These are phyloP conservation scores for Rousettus madagascariensis DNA, from an alignment of 2,797 vertebrate genomes.

Conservation along the genomic window DNA sequence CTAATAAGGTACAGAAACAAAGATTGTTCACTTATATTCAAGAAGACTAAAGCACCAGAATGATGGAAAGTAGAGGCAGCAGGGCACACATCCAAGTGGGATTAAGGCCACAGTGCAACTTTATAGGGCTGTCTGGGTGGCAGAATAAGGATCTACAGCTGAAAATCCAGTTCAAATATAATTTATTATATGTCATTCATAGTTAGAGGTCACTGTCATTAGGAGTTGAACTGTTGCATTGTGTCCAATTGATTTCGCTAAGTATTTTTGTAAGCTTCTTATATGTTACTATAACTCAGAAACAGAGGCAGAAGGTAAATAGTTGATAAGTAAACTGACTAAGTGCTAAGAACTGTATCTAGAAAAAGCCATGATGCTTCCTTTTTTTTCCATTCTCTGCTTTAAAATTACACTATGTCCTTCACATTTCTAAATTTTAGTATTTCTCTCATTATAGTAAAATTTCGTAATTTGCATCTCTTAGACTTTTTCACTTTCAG, in stretches of 20 bases:
- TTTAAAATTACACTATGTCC: not conserved
- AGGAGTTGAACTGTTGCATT: conserved; percentile 78
- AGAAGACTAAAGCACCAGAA: conserved; percentile 82
- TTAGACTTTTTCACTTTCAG: not conserved
- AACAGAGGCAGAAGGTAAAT: conserved; percentile 50
- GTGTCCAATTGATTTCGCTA: conserved; percentile 74
- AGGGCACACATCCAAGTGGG: conserved; percentile 85
- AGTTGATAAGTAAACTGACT: not conserved
- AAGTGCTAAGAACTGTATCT: not conserved
- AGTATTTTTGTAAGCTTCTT: conserved; percentile 82
- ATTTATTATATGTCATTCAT: conserved; percentile 83
- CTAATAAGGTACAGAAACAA: conserved; percentile 89
- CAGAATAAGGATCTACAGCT: conserved; percentile 70
- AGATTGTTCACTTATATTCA: conserved; percentile 88
- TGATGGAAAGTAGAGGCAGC: conserved; percentile 81
- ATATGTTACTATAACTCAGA: conserved; percentile 76
- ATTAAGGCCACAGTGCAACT: conserved; percentile 84
- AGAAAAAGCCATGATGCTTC: not conserved
- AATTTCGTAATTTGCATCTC: not conserved
- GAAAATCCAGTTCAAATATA: conserved; percentile 79
- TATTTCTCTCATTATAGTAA: not conserved
- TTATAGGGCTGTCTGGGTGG: conserved; percentile 82
- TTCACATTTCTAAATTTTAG: not conserved
- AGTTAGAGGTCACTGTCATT: conserved; percentile 81
- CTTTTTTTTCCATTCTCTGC: not conserved